Base-by-base conservation (phyloP, 92 coral and sea anemone genomes). In the Porites cylindrica region DNA sequence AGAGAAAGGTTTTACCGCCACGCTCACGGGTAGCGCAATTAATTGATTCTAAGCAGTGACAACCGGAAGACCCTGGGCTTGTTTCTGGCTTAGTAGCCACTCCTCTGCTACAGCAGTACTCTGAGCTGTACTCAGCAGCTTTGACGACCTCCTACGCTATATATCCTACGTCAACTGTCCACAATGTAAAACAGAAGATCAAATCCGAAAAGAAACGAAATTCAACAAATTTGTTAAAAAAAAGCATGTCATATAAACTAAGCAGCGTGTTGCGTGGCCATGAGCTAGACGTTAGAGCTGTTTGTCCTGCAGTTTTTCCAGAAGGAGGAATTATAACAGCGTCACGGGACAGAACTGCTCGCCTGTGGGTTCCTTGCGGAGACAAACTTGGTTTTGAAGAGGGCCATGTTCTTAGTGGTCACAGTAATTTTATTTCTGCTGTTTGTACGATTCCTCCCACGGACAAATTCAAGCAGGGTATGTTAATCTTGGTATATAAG, bases 231-330 rank as follows among this genome's bases (percentile, higher is more conserved):
- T 38, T 38, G 47, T 38, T 38, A 1, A 4, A 38, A 38, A 38
- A 38, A 38, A 38, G 47, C 0, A 97, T 97, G 99, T 91, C 95
- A 68, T 97, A 93, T 60, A 95, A 95, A 90, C 91, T 97, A 18
- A 97, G 98, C 21, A 78, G 93, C 60, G 98, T 97, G 23, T 88
- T 97, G 51, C 94, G 95, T 67, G 99, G 99, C 67, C 99, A 97
- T 69, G 99, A 97, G 73, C 90, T 97, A 56, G 99, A 97, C 78
- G 96, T 97, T 58, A 92, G 99, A 12, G 97, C 98, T n/a, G 93
- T 97, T 68, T 95, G 97, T 66, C 91, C 93, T 20, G 95, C 96
- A 23, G 91, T 92, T 24, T 95, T 88, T 75, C 99, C 99, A 7
- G 92, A 77, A 21, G 98, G 97, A 60, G 96, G 93, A 23, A 78